Percentiles rank a stretch among this genome's conserved stretches.
Conservation (phyloP, 2,888 invertebrate genomes). For the Idaea dimidiata region DNA sequence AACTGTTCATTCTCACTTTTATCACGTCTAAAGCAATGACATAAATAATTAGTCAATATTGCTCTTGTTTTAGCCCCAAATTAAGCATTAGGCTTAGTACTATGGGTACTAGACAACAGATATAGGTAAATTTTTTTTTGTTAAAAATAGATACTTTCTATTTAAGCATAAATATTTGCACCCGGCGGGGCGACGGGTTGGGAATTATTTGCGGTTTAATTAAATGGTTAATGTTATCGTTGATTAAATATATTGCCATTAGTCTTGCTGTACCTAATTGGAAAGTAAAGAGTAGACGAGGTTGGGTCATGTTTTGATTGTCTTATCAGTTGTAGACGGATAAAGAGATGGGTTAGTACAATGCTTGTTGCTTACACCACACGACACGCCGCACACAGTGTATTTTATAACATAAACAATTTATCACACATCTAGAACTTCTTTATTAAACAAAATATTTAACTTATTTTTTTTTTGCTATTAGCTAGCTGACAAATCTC, state of each 20-base stretch:
- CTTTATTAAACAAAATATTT: slow-evolving; percentile 19
- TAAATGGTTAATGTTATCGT: too few relatives aligned
- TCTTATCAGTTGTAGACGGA: slow-evolving; percentile 55
- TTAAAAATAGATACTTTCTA: too few relatives aligned
- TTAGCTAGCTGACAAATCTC: too few relatives aligned
- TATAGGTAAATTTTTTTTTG: too few relatives aligned
- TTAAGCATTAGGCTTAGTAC: too few relatives aligned
- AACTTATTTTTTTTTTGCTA: too few relatives aligned
- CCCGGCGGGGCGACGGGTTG: too few relatives aligned
- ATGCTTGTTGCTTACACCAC: slow-evolving; percentile 51
- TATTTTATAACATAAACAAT: slow-evolving; percentile 42
- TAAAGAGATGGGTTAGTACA: slow-evolving; percentile 52
- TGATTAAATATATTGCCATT: not conserved
- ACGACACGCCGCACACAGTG: slow-evolving; percentile 39
- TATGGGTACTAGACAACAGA: too few relatives aligned
- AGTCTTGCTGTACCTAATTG: slow-evolving; percentile 27
- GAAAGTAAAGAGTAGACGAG: slow-evolving; percentile 5
- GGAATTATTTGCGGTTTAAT: too few relatives aligned
- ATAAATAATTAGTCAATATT: too few relatives aligned
- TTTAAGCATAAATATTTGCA: too few relatives aligned
- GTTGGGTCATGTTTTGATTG: slow-evolving; percentile 37
- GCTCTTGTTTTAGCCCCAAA: too few relatives aligned
- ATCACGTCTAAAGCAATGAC: slow-evolving; percentile 42
- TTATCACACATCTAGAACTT: slow-evolving; percentile 39
- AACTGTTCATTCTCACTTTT: slow-evolving; percentile 72